These are phyloP conservation scores for Crypturellus tataupa DNA, from an alignment of 2,797 vertebrate genomes.

Conservation along the genomic window DNA sequence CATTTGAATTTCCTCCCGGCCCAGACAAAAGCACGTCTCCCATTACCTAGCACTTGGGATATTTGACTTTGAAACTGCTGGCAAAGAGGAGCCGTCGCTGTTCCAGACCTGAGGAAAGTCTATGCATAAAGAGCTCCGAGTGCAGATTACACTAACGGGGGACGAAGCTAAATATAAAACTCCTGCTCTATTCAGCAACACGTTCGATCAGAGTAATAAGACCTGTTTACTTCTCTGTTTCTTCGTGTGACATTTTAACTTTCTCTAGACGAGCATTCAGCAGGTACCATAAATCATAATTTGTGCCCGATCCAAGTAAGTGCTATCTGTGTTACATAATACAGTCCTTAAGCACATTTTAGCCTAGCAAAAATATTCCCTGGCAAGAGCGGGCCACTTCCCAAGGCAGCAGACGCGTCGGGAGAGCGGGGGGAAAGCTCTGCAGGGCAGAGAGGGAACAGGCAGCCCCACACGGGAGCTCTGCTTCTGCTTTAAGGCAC, in stretches of 20 bases:
- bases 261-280: slow-evolving; percentile 34
- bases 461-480: neutral
- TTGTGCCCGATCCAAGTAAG: slow-evolving; percentile 32
- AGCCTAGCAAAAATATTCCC: slow-evolving; percentile 60
- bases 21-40: slow-evolving; percentile 32
- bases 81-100: slow-evolving; percentile 60
- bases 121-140: slow-evolving; percentile 72
- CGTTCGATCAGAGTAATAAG: slow-evolving; percentile 67
- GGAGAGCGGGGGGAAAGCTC: slow-evolving; percentile 53
- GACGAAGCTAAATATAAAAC: slow-evolving; percentile 76
- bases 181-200: slow-evolving; percentile 38
- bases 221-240: slow-evolving; percentile 68
- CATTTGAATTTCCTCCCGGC: neutral
- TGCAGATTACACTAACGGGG: slow-evolving; percentile 72
- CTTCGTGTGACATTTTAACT: slow-evolving; percentile 58
- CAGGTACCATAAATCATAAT: slow-evolving; percentile 6
- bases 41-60: slow-evolving; percentile 53
- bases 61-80: slow-evolving; percentile 66
- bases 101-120: slow-evolving; percentile 67
- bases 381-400: slow-evolving; percentile 22
- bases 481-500: neutral
- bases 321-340: slow-evolving; percentile 58
- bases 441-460: slow-evolving; percentile 30
- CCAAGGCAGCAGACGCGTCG: slow-evolving; percentile 31
- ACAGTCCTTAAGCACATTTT: slow-evolving; percentile 43